Evolutionary conservation across 2,113 vertebrate species (phyloP).

Genomic region (Pterophyllum scalare): DNA sequence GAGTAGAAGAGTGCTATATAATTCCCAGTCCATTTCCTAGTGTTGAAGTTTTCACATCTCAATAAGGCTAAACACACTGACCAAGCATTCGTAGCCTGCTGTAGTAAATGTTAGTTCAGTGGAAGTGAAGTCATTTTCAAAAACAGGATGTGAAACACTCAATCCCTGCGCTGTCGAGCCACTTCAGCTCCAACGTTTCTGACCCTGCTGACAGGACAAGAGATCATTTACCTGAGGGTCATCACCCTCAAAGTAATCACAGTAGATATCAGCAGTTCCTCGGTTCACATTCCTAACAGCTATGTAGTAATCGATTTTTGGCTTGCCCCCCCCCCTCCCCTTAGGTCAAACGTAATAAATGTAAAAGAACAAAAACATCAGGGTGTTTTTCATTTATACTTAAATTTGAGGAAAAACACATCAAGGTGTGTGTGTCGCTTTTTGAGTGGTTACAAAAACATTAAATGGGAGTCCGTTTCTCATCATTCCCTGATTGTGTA

Average conservation of each 20-base stretch:
- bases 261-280: neutral
- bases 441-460: no score
- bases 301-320: neutral
- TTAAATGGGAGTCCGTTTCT: no score
- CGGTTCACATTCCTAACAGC: neutral
- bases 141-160: neutral
- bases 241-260: neutral
- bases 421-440: neutral
- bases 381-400: neutral
- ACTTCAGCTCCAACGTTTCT: neutral
- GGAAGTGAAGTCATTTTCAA: neutral
- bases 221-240: conserved; percentile 39
- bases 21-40: neutral
- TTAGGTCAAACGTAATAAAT: no score
- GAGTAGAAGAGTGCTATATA: neutral
- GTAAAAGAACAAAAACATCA: no score
- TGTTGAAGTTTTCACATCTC: neutral
- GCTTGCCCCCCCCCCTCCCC: accelerated
- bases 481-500: conserved; percentile 15
- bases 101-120: neutral
- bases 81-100: neutral
- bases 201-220: conserved; percentile 27
- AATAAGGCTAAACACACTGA: neutral
- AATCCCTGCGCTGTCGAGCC: neutral
- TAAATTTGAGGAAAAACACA: neutral